Conservation (phyloP, 2,113 vertebrate genomes). For the Neopipo cinnamomea region DNA sequence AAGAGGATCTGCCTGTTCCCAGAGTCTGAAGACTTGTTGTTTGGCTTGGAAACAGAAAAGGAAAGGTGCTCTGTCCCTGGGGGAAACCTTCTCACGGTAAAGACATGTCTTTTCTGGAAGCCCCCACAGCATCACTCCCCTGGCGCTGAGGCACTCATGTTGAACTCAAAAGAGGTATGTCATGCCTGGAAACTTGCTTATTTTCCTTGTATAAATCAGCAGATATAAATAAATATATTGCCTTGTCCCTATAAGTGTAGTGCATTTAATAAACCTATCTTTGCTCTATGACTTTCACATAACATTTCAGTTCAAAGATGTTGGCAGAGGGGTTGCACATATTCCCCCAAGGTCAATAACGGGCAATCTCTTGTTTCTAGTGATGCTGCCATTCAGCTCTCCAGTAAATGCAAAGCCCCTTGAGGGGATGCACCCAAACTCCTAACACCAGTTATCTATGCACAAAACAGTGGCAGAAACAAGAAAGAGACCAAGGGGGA, state of each 20-base stretch:
- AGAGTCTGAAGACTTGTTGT: not conserved
- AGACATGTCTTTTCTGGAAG: not conserved
- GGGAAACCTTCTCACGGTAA: not conserved
- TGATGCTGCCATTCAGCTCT: not conserved
- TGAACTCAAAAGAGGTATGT: not conserved
- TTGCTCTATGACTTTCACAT: not conserved
- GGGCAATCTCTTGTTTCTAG: not conserved
- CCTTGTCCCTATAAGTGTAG: not conserved
- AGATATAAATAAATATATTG: not conserved
- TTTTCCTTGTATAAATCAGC: not conserved
- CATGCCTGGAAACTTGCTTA: not conserved
- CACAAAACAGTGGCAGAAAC: not conserved
- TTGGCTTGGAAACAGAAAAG: not conserved
- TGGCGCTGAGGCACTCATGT: not conserved
- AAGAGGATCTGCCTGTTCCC: not conserved
- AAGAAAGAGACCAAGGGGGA: not conserved
- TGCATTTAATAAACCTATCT: not conserved
- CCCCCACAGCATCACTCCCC: not conserved
- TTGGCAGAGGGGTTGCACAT: not conserved
- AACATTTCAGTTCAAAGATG: not conserved
- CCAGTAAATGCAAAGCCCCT: not conserved
- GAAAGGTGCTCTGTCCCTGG: rapidly evolving
- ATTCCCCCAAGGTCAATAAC: rapidly evolving
- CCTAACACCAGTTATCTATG: not conserved
- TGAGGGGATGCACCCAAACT: not conserved